Evolutionary conservation across 2,113 vertebrate species (phyloP).

Genomic region (Cyprinodon tularosa): DNA sequence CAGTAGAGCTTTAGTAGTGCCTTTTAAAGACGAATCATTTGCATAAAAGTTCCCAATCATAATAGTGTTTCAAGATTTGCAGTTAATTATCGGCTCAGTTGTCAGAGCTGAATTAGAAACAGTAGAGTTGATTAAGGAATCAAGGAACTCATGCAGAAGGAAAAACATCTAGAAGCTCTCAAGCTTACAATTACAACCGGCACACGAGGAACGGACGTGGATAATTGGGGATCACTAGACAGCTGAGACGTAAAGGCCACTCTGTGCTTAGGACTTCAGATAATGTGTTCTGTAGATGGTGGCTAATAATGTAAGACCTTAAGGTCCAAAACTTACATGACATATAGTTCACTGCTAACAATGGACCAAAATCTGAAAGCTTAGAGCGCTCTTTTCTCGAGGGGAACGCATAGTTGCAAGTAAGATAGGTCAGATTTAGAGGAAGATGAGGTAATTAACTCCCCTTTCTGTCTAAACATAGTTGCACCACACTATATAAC

Average conservation of each 20-base stretch:
- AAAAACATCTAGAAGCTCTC: background rate
- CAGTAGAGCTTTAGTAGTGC: no score
- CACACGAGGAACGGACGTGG: slow-evolving; percentile 23
- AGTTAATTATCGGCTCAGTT: slow-evolving; percentile 13
- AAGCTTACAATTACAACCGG: slow-evolving; percentile 27
- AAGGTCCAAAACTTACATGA: background rate
- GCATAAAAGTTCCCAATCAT: no score
- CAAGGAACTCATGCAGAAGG: slow-evolving; percentile 23
- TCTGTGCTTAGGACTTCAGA: slow-evolving; percentile 12
- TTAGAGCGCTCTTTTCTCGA: background rate
- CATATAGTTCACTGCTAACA: background rate
- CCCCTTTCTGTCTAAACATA: background rate
- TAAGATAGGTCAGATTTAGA: background rate
- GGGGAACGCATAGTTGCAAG: slow-evolving; percentile 1
- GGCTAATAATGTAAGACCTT: background rate
- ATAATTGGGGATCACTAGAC: slow-evolving; percentile 43
- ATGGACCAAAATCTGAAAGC: background rate
- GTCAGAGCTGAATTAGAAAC: slow-evolving; percentile 20
- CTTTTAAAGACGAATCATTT: no score
- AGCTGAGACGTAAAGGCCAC: slow-evolving; percentile 20
- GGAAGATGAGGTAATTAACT: slow-evolving; percentile 12
- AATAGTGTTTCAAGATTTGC: background rate
- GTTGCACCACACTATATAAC: slow-evolving; percentile 19
- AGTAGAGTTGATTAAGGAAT: slow-evolving; percentile 27
- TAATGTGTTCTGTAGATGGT: slow-evolving; percentile 17